Percentiles rank a stretch among this genome's conserved stretches.
Conservation (phyloP, 1,140 invertebrate species). For the Polyergus mexicanus region DNA sequence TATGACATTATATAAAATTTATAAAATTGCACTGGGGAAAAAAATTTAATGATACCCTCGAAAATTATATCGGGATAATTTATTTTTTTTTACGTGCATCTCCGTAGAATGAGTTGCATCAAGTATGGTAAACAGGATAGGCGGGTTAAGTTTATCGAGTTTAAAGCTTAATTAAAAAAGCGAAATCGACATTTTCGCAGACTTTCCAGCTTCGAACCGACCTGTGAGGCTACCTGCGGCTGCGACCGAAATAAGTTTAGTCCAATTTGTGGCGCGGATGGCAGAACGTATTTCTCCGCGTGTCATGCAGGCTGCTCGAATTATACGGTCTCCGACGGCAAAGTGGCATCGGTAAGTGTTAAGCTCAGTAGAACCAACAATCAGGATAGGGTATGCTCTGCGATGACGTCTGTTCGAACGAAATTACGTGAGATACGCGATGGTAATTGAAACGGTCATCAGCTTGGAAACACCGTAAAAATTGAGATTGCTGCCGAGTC, state of each 20-base stretch:
- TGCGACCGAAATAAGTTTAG: constrained; percentile 93
- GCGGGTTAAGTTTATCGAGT: not conserved
- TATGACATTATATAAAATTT: not conserved
- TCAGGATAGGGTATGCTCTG: not conserved
- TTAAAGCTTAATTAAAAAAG: not conserved
- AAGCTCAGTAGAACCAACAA: not conserved
- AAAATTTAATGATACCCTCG: not conserved
- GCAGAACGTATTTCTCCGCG: constrained; percentile 94
- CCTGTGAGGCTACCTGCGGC: constrained; percentile 90
- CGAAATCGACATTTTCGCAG: constrained; percentile 64
- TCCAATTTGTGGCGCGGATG: constrained; percentile 93
- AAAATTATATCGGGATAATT: not conserved
- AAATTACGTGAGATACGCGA: constrained; percentile 37
- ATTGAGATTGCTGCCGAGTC: constrained; percentile 6
- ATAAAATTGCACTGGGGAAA: not conserved
- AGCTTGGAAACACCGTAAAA: constrained; percentile 7
- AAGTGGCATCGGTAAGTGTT: constrained; percentile 86
- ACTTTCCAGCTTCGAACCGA: constrained; percentile 87
- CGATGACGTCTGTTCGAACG: not conserved
- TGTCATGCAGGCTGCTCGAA: constrained; percentile 95
- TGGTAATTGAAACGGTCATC: constrained; percentile 39
- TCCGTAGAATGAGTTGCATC: not conserved
- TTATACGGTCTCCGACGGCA: constrained; percentile 88
- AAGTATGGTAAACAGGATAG: too few species aligned
- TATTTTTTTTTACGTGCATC: not conserved